Evolutionary conservation across 2,888 invertebrate genomes (phyloP).

Genomic region (Nasonia oneida): DNA sequence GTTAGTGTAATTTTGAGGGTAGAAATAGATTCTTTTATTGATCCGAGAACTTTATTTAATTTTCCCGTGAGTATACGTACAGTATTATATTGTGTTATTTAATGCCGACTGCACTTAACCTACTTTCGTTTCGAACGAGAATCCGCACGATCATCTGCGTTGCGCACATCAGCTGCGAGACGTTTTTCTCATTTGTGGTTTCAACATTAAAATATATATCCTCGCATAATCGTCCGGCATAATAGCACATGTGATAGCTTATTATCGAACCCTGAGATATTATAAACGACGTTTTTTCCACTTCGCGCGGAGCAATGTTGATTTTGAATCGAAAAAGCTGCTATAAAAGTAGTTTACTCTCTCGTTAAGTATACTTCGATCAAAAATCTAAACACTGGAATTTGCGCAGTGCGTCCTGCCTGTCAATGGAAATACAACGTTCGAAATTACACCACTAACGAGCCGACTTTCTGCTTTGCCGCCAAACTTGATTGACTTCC

Average conservation of each 20-base stretch:
- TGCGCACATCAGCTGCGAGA: background rate
- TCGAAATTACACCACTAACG: background rate
- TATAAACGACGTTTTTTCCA: too few species aligned
- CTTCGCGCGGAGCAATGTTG: too few species aligned
- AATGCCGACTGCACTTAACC: background rate
- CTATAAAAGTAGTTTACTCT: too few species aligned
- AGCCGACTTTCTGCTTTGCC: constrained; percentile 4
- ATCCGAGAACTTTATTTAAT: background rate
- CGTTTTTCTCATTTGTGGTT: background rate
- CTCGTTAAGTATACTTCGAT: background rate
- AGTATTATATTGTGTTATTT: too few species aligned
- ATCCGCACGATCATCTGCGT: background rate
- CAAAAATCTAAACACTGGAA: background rate
- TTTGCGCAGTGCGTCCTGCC: background rate
- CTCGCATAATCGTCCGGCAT: background rate
- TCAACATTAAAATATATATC: background rate
- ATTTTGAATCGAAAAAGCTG: too few species aligned
- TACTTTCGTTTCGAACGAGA: background rate
- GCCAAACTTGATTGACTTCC: background rate
- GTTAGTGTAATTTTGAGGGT: too few species aligned
- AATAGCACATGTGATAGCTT: background rate
- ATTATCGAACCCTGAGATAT: background rate
- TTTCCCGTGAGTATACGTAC: background rate
- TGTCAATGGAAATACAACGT: background rate
- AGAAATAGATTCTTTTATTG: background rate